These are phyloP conservation scores for Coracopsis vasa DNA, from an alignment of 2,113 vertebrate genomes.

Conservation along the genomic window DNA sequence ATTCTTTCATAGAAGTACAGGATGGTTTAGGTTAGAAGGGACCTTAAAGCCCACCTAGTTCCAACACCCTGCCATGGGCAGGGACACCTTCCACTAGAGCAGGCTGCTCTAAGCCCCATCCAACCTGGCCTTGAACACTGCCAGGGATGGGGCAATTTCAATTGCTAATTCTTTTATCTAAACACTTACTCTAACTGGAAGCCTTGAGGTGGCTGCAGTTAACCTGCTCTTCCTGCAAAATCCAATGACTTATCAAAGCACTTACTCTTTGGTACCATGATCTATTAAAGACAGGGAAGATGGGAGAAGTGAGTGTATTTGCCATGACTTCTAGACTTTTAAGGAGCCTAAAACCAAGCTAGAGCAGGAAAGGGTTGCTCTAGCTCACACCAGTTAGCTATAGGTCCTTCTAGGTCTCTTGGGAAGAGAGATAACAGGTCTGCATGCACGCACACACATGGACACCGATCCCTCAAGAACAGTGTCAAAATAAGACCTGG, in stretches of 20 bases:
- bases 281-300: background rate
- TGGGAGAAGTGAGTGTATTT: background rate
- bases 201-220: background rate
- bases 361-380: background rate
- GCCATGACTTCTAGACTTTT: background rate
- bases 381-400: background rate
- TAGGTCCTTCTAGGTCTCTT: background rate
- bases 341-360: background rate
- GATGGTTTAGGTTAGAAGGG: background rate
- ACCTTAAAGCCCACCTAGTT: background rate
- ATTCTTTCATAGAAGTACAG: background rate
- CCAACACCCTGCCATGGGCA: background rate
- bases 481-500: background rate
- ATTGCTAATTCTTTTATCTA: background rate
- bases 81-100: background rate
- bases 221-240: background rate
- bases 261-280: background rate
- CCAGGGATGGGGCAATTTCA: background rate
- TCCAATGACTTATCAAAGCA: background rate
- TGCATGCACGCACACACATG: rapidly evolving
- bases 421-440: background rate
- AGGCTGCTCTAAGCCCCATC: background rate
- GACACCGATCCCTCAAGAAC: background rate
- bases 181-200: background rate
- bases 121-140: background rate